phyloP scores from a whole-genome alignment of 2,888 invertebrate species.

The Hypomecis atomaria region DNA sequence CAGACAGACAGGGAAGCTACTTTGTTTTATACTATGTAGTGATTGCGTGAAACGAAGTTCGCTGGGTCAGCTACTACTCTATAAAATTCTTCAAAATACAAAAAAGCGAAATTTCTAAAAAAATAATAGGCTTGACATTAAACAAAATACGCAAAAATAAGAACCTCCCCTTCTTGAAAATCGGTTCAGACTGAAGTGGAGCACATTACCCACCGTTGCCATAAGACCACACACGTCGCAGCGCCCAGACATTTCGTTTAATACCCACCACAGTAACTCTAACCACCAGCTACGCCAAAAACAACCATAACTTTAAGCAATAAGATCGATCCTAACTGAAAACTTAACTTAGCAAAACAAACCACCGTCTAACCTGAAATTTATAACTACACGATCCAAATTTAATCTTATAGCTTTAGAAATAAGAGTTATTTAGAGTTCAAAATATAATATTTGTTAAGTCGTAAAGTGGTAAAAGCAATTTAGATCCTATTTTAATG shows the following conservation, averaged over 20 bases:
- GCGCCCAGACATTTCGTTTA: conserved; percentile 56
- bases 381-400: conserved; percentile 18
- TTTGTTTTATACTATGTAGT: too few relatives aligned
- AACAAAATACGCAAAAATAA: too few relatives aligned
- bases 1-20: too few relatives aligned
- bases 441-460: neutral
- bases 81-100: too few relatives aligned
- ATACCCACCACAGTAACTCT: conserved; percentile 45
- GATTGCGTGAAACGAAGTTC: too few relatives aligned
- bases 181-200: conserved; percentile 43
- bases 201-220: conserved; percentile 40
- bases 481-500: conserved; percentile 22
- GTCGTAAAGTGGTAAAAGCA: neutral
- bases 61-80: too few relatives aligned
- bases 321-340: conserved; percentile 19
- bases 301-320: conserved; percentile 18
- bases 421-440: conserved; percentile 15
- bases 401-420: conserved; percentile 25
- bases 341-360: neutral
- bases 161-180: neutral
- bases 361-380: conserved; percentile 10
- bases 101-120: too few relatives aligned
- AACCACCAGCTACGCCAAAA: conserved; percentile 28
- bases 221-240: conserved; percentile 57
- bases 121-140: too few relatives aligned